These are phyloP conservation scores for Aplodontia rufa DNA, from an alignment of 2,113 vertebrate genomes.

Conservation along the genomic window DNA sequence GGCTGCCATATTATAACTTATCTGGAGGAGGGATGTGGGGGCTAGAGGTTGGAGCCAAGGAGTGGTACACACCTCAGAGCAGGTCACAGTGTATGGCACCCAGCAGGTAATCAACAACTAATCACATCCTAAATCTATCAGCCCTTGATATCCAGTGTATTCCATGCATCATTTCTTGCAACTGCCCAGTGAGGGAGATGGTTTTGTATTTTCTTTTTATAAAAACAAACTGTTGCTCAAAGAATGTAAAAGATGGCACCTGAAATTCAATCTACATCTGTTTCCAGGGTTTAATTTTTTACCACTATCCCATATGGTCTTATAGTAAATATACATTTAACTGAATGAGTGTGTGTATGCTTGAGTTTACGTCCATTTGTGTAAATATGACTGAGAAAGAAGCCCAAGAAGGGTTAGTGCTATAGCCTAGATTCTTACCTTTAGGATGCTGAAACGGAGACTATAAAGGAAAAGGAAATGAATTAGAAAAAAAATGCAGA, in stretches of 20 bases:
- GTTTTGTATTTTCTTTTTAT: neutral
- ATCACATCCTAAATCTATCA: neutral
- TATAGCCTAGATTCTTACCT: neutral
- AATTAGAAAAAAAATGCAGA: slow-evolving; percentile 4
- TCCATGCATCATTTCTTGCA: neutral
- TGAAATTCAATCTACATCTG: neutral
- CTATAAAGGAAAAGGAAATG: neutral
- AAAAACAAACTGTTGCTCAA: neutral
- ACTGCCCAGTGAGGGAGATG: neutral
- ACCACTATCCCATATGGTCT: neutral
- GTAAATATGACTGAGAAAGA: neutral
- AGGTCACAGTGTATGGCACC: neutral
- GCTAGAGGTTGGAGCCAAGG: neutral
- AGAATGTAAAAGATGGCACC: neutral
- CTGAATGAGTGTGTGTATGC: neutral
- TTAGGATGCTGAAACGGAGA: neutral
- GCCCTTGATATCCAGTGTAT: neutral
- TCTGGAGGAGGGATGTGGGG: neutral
- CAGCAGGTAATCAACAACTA: neutral
- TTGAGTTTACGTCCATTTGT: neutral
- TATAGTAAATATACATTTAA: neutral
- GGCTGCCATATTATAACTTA: neutral
- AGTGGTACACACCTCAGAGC: neutral
- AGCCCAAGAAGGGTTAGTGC: neutral
- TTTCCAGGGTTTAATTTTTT: neutral